Base-by-base conservation (phyloP, 1,140 invertebrate species). In the Melipona quadrifasciata region DNA sequence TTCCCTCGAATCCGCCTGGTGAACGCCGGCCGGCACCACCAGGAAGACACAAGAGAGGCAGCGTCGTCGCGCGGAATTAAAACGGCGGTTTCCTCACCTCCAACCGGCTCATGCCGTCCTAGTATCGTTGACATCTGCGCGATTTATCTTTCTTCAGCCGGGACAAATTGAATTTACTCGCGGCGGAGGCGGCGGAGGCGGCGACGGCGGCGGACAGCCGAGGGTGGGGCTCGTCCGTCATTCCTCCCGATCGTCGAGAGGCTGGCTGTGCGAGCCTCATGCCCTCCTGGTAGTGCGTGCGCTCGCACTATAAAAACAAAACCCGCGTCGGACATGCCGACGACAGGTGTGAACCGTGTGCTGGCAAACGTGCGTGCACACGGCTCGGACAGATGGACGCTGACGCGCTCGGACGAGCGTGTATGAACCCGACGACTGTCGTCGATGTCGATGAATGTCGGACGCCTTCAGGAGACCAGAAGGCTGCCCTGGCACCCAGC, bases 141-240 rank as follows among this genome's bases (percentile, higher is more conserved):
- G 93, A 94, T 94, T 94, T 94, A 93, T 94, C 93, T 94, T 94
- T 93, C 93, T 93, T 91, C 91, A 93, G 90, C 89, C 92, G 80
- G 79, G 80, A 82, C 72, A 82, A 68, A 82, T 82, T 82, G 80
- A 82, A 82, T 76, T 76, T 82, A 24, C 80, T 82, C 34, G 51
- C 27, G 19, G 70, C 87, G 39, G 39, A 6, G 39, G 39, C 31
- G 31, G 31, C 31, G n/a, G n/a, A n/a, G n/a, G n/a, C n/a, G n/a
- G n/a, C 31, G 31, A 31, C 31, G 2, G 8, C 39, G 0, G 39
- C 39, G 2, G 4, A 39, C 2, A 0, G 39, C 5, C 39, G 39
- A 79, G 87, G 88, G 85, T 89, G 88, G 82, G 89, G 90, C 88
- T 89, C 78, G 77, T 72, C 53, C 19, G 61, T 34, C 71, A 64